phyloP scores from a whole-genome alignment of 2,797 vertebrate genomes.

The Helicolenus hilgendorfi region DNA sequence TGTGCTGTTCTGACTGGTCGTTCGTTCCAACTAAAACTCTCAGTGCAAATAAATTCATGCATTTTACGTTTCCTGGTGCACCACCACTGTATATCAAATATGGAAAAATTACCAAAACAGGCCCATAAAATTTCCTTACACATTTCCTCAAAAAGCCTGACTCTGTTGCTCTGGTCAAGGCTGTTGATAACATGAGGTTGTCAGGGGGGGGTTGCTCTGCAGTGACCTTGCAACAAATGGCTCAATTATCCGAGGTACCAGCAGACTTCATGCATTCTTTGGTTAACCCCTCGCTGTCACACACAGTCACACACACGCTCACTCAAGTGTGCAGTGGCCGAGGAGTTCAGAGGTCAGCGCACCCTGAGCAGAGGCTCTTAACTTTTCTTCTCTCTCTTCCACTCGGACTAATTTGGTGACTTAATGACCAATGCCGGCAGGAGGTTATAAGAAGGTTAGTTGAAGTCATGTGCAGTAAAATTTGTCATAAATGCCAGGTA shows the following conservation, averaged over 20 bases:
- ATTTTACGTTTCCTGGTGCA: not conserved
- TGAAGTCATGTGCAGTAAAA: constrained; percentile 51
- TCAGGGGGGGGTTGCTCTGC: constrained; percentile 16
- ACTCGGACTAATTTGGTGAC: constrained; percentile 69
- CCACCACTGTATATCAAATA: not conserved
- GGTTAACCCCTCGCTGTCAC: constrained; percentile 77
- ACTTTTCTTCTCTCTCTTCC: constrained; percentile 58
- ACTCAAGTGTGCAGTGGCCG: constrained; percentile 61
- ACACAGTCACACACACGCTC: constrained; percentile 69
- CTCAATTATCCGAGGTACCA: constrained; percentile 78
- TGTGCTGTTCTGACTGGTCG: not conserved
- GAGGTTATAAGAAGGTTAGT: constrained; percentile 18
- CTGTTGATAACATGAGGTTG: constrained; percentile 15
- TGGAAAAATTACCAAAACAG: not conserved
- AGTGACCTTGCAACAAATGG: constrained; percentile 84
- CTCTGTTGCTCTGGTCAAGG: constrained; percentile 34
- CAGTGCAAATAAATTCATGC: not conserved
- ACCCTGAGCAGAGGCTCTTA: constrained; percentile 50
- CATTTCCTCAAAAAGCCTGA: not conserved
- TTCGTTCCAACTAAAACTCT: not conserved
- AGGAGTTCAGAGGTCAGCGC: constrained; percentile 69
- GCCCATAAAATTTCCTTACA: not conserved
- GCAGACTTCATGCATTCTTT: constrained; percentile 80
- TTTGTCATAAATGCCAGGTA: constrained; percentile 52
- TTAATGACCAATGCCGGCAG: constrained; percentile 53